These are phyloP conservation scores for Odontophorus gujanensis DNA, from an alignment of 2,113 vertebrate species.

Conservation along the genomic window DNA sequence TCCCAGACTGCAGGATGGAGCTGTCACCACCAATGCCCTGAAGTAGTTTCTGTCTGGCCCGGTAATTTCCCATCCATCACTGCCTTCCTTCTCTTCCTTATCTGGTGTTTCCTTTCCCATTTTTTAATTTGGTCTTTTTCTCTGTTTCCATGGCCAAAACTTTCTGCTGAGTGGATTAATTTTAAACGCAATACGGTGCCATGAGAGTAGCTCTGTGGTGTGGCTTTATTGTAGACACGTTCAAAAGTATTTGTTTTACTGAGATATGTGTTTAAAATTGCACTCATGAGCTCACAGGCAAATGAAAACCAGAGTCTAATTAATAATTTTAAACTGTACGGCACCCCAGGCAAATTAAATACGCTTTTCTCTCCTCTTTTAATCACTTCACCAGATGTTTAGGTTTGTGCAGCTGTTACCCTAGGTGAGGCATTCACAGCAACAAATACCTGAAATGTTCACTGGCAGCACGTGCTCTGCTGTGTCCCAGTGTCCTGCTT, in stretches of 20 bases:
- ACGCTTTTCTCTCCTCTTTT: background rate
- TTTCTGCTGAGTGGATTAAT: background rate
- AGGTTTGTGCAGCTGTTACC: background rate
- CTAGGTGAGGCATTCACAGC: accelerated
- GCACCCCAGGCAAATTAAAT: background rate
- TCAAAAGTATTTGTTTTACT: background rate
- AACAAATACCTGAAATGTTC: background rate
- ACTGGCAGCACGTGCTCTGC: background rate
- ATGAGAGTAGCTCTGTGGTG: background rate
- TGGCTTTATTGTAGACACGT: background rate
- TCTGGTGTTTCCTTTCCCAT: background rate
- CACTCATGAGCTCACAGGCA: background rate
- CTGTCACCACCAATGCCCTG: background rate
- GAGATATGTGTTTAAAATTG: background rate
- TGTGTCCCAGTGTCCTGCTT: background rate
- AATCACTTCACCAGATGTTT: background rate
- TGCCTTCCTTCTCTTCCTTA: background rate
- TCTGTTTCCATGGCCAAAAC: background rate
- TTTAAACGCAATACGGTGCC: background rate
- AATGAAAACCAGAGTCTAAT: background rate
- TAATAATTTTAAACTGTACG: background rate
- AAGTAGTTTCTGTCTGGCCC: background rate
- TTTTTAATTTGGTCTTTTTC: background rate
- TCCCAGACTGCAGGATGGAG: background rate
- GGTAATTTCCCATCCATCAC: background rate